phyloP scores from a whole-genome alignment of 2,113 vertebrate genomes.

The Nyctereutes procyonoides region DNA sequence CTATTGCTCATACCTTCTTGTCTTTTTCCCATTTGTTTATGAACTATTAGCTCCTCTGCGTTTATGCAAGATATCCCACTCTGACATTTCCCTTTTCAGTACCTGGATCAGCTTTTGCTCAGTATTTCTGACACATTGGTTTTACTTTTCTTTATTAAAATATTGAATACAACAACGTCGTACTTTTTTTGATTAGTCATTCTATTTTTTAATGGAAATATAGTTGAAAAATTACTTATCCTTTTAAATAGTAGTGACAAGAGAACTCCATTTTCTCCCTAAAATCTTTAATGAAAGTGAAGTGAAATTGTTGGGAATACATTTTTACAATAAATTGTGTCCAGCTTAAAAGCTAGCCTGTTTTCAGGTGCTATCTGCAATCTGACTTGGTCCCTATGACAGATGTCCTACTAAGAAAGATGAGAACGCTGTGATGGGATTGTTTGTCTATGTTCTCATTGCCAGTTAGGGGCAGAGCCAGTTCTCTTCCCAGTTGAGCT shows the following conservation, averaged over 20 bases:
- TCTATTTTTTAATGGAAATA: not conserved
- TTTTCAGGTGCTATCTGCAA: not conserved
- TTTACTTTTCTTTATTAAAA: slow-evolving; percentile 33
- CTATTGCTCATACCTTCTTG: not conserved
- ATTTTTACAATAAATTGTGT: slow-evolving; percentile 38
- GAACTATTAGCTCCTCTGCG: not conserved
- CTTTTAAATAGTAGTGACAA: slow-evolving; percentile 23
- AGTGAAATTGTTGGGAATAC: not conserved
- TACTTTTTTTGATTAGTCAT: not conserved
- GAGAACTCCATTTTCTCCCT: not conserved
- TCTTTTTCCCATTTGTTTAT: not conserved
- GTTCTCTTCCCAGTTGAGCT: not conserved
- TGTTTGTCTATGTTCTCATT: not conserved
- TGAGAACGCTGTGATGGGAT: not conserved
- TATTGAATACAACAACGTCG: not conserved
- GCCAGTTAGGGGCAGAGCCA: not conserved
- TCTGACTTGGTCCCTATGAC: not conserved
- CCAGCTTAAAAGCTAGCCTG: not conserved
- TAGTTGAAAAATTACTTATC: not conserved
- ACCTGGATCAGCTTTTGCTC: slow-evolving; percentile 28
- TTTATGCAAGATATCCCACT: not conserved
- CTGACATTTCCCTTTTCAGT: not conserved
- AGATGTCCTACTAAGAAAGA: not conserved
- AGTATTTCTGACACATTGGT: not conserved
- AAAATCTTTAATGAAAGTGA: slow-evolving; percentile 3